Evolutionary conservation across 2,888 invertebrate genomes (phyloP), one percentile per base, ranked within the genome.

Genomic region (Resseliella maxima): DNA sequence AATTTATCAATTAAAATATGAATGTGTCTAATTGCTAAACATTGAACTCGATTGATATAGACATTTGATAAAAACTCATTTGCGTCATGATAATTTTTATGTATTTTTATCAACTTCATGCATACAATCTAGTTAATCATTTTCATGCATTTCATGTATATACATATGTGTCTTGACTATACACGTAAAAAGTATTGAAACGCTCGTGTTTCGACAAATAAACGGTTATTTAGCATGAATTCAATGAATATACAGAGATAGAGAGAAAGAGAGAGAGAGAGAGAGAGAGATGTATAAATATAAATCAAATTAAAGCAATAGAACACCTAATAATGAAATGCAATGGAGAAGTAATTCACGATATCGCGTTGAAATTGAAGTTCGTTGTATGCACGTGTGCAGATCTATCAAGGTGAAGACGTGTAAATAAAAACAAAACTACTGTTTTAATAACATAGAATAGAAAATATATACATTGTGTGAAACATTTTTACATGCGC

Each of bases 341-440:
- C 24, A 59, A 59, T 27, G 59, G 59, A 72, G 31, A 10, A 72
- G 15, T 31, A 15, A 72, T 1, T 31, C 15, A 18, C 72, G 31
- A 10, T 35, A 35, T 72, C 12, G 31, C 31, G 24, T 59, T 12
- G 59, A 24, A 59, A 59, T 72, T 72, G 72, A 72, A 72, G 72
- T 72, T 72, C 72, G 31, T 72, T 31, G 31, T 0, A 72, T 72
- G 72, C 72, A 72, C 72, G 72, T 72, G 72, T 72, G n/a, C 3
- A 59, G 59, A 72, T 31, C 15, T 72, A 72, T 72, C 72, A 72
- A 72, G 72, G 72, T 72, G 72, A 72, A 72, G 72, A 72, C 72
- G 72, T 72, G 72, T 72, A 72, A 31, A 35, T 72, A 72, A 72
- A 72, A 72, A 31, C 15, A 72, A 24, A 24, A 24, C 1, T 15